Evolutionary conservation across 23 tunicate genomes (phyloP).

Genomic region (Pegea sp.): DNA sequence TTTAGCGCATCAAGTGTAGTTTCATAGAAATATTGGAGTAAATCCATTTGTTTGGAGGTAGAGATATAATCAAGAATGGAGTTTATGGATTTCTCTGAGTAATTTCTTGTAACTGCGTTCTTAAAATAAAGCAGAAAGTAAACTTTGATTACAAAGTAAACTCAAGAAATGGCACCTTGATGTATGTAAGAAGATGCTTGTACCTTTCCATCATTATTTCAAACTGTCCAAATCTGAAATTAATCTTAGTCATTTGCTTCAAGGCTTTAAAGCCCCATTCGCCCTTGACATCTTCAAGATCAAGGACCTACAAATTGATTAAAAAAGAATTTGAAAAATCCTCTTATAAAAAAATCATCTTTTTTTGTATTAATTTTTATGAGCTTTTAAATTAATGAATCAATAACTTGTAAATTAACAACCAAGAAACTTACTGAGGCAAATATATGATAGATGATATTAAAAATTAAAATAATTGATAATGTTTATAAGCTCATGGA

Average conservation of each 20-base stretch:
- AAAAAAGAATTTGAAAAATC: too few relatives aligned
- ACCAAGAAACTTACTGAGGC: conserved; percentile 3
- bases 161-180: conserved; percentile 21
- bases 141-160: too few relatives aligned
- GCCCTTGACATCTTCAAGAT: conserved; percentile 89
- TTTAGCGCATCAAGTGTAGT: conserved; percentile 79
- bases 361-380: neutral
- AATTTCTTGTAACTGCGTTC: conserved; percentile 95
- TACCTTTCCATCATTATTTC: conserved; percentile 75
- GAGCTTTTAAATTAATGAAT: neutral
- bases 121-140: conserved; percentile 2
- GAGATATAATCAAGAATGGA: conserved; percentile 95
- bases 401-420: neutral
- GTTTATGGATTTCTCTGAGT: conserved; percentile 90
- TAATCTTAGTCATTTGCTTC: conserved; percentile 95
- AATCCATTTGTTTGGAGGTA: conserved; percentile 84
- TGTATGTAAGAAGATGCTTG: conserved; percentile 59
- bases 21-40: conserved; percentile 85
- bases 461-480: too few relatives aligned
- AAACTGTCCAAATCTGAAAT: conserved; percentile 47
- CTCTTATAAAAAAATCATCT: neutral
- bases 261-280: conserved; percentile 98
- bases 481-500: too few relatives aligned
- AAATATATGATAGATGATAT: too few relatives aligned
- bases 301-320: conserved; percentile 53